Evolutionary conservation across 2,113 vertebrate species (phyloP).

Genomic region (Otocyon megalotis): DNA sequence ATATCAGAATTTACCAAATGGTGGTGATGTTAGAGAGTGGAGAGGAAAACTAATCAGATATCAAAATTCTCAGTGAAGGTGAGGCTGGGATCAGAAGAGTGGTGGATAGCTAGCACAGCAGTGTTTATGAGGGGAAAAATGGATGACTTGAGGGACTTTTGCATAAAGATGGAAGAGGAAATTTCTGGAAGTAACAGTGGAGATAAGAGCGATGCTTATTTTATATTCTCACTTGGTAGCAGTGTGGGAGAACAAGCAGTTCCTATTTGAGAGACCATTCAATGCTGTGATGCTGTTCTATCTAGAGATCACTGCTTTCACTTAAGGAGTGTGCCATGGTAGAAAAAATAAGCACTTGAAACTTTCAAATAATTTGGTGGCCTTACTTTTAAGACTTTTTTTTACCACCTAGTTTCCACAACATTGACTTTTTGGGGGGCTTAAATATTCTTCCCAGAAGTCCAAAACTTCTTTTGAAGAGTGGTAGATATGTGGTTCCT

Average conservation of each 20-base stretch:
- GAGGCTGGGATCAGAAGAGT: background rate
- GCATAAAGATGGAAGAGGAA: background rate
- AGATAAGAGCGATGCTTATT: background rate
- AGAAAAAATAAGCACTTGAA: background rate
- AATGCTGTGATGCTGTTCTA: background rate
- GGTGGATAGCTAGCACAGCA: background rate
- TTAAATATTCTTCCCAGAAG: slow-evolving; percentile 34
- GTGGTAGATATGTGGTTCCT: slow-evolving; percentile 37
- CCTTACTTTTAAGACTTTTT: background rate
- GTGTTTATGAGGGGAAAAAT: background rate
- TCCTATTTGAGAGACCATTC: background rate
- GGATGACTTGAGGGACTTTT: background rate
- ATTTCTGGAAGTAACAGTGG: background rate
- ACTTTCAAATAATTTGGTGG: slow-evolving; percentile 10
- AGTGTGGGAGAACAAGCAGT: background rate
- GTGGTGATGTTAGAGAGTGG: background rate
- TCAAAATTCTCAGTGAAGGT: background rate
- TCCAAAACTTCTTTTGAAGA: slow-evolving; percentile 31
- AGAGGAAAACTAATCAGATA: background rate
- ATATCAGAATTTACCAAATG: background rate
- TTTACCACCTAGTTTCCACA: background rate
- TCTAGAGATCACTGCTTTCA: background rate
- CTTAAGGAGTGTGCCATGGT: background rate
- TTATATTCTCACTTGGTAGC: background rate
- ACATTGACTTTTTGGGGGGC: background rate